These are phyloP conservation scores for Axinella damicornis DNA, from an alignment of 37 sponge, comb jelly and placozoan species.

Conservation along the genomic window DNA sequence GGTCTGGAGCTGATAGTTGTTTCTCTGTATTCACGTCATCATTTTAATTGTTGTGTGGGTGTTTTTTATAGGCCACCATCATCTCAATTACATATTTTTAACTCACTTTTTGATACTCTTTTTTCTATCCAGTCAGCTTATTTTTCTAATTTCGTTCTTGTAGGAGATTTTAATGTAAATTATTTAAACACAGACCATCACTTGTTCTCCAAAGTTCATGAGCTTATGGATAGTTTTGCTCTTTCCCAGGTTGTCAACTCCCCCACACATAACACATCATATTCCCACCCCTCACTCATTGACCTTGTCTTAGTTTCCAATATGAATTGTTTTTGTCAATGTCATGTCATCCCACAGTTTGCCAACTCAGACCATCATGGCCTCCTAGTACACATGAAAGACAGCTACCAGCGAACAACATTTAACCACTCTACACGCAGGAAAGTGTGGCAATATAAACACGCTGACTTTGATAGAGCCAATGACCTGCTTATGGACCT, in stretches of 20 bases:
- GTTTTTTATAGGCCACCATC: neutral
- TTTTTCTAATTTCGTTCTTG: conserved; percentile 10
- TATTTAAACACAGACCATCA: neutral
- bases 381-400: neutral
- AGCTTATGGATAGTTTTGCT: too few species aligned
- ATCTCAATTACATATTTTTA: neutral
- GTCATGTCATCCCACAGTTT: neutral
- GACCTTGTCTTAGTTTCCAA: conserved; percentile 17
- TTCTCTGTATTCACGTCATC: neutral
- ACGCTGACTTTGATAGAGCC: conserved; percentile 20
- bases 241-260: neutral
- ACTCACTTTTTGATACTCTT: neutral
- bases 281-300: neutral
- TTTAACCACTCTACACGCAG: neutral
- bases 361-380: conserved; percentile 1
- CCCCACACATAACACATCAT: neutral
- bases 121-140: neutral
- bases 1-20: neutral
- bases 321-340: neutral
- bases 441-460: neutral
- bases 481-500: neutral
- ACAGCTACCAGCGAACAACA: too few species aligned
- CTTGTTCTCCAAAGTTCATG: neutral
- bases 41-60: too few species aligned
- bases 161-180: conserved; percentile 15